phyloP scores from a whole-genome alignment of 2,113 vertebrate species.

The Oncorhynchus mykiss region DNA sequence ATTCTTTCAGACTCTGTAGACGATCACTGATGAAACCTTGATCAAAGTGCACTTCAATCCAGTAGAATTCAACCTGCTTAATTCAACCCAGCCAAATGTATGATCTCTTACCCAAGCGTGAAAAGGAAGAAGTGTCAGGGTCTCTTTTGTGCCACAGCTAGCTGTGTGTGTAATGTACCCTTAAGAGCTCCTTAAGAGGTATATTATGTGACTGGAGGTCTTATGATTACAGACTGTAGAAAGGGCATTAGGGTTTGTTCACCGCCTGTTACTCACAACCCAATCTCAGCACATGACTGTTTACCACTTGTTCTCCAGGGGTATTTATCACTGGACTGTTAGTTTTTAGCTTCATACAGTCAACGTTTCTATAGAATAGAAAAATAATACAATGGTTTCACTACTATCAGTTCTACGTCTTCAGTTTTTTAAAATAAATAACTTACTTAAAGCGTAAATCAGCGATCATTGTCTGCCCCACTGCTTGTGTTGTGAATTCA shows the following conservation, averaged over 20 bases:
- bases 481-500: too few species aligned
- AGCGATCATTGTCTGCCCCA: too few species aligned
- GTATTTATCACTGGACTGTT: too few species aligned
- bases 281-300: too few species aligned
- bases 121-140: background rate
- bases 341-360: too few species aligned
- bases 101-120: background rate
- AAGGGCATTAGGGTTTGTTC: background rate
- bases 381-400: too few species aligned
- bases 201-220: slow-evolving; percentile 5
- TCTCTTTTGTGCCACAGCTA: slow-evolving; percentile 11
- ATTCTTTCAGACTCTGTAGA: background rate
- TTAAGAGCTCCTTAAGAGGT: slow-evolving; percentile 17
- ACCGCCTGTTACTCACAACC: too few species aligned
- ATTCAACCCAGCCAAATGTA: background rate
- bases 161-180: slow-evolving; percentile 22
- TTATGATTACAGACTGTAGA: background rate
- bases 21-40: background rate
- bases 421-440: too few species aligned
- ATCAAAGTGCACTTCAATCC: background rate
- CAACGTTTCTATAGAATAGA: too few species aligned
- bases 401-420: too few species aligned
- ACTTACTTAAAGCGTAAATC: too few species aligned
- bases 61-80: background rate
- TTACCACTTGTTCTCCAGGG: too few species aligned